A percentile compares a stretch with the other conserved stretches of the same genome.
Conservation (phyloP, 1,140 invertebrate genomes). For the Nephila pilipes region DNA sequence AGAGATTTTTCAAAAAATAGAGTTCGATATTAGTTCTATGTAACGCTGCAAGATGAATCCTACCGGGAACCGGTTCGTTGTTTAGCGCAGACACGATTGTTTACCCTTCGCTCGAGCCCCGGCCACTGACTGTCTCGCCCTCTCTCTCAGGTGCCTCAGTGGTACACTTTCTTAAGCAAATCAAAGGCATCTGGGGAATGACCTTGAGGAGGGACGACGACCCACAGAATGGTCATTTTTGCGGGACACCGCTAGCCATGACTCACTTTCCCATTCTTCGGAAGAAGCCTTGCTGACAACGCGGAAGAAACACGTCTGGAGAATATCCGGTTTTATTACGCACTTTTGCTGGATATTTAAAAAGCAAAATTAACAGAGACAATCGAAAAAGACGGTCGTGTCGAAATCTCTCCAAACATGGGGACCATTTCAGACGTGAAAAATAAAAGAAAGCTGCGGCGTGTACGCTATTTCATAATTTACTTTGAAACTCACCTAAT, state of each 20-base stretch:
- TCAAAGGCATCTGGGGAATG: background rate
- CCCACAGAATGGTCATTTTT: background rate
- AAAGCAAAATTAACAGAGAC: too few species aligned
- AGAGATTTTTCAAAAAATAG: too few species aligned
- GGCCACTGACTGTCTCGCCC: constrained; percentile 26
- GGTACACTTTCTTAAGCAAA: background rate
- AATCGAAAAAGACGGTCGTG: too few species aligned
- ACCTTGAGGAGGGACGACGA: constrained; percentile 15
- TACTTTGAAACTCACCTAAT: too few species aligned
- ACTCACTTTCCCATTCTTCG: background rate
- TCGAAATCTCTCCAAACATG: too few species aligned
- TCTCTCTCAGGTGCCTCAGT: constrained; percentile 4
- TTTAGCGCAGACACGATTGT: constrained; percentile 23
- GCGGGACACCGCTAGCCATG: background rate
- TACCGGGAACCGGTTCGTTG: background rate
- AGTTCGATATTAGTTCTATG: too few species aligned
- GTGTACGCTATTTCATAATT: too few species aligned
- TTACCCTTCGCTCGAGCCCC: background rate
- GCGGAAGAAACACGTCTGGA: background rate
- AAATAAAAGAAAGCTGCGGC: too few species aligned
- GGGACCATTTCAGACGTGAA: too few species aligned
- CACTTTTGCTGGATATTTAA: background rate
- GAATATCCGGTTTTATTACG: constrained; percentile 26
- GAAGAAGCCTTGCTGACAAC: too few species aligned
- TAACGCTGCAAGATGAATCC: too few species aligned